Percentiles rank a stretch among this genome's conserved stretches.
phyloP scores from a whole-genome alignment of 2,797 vertebrate genomes.

The Morus bassanus region DNA sequence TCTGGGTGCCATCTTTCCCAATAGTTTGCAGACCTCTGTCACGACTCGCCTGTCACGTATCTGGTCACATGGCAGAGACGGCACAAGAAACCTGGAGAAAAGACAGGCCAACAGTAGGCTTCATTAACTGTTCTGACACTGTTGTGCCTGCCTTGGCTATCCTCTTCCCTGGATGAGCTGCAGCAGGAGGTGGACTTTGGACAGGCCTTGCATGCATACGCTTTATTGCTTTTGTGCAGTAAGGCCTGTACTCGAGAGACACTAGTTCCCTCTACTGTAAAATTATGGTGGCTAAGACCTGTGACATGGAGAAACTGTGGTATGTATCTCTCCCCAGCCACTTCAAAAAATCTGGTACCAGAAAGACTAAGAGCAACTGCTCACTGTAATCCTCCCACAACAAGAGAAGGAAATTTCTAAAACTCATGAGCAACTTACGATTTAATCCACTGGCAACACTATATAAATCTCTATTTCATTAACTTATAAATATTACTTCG shows the following conservation, averaged over 20 bases:
- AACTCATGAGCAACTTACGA: not conserved
- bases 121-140: not conserved
- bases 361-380: fast-evolving
- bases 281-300: not conserved
- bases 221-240: not conserved
- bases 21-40: not conserved
- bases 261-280: not conserved
- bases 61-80: not conserved
- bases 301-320: not conserved
- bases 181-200: not conserved
- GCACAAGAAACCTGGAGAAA: not conserved
- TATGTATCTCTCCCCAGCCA: not conserved
- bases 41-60: not conserved
- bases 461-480: not conserved
- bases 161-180: not conserved
- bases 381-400: not conserved
- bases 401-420: not conserved
- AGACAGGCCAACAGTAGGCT: not conserved
- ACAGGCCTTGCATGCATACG: not conserved
- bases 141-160: not conserved
- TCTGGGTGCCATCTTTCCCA: not conserved
- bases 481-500: not conserved
- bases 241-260: not conserved
- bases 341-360: not conserved
- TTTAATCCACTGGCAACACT: not conserved